A percentile compares a stretch with the other conserved stretches of the same genome.
These are phyloP conservation scores for Hemibagrus wyckioides DNA, from an alignment of 2,113 vertebrate genomes.

Conservation along the genomic window DNA sequence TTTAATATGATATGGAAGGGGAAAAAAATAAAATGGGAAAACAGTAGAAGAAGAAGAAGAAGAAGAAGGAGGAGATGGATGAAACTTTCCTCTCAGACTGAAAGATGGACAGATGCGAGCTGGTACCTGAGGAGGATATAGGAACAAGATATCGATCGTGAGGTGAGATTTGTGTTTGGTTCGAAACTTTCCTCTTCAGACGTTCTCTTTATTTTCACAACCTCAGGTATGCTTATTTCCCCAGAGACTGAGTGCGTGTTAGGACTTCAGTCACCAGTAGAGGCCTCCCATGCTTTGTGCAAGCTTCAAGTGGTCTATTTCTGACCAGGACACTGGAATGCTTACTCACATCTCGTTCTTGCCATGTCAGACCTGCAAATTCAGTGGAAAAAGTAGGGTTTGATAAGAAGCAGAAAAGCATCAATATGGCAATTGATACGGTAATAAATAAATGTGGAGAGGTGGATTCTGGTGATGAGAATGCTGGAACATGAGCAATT, in stretches of 20 bases:
- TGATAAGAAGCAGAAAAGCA: neutral
- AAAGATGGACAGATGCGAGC: conserved; percentile 56
- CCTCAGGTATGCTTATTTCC: conserved; percentile 57
- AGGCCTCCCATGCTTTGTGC: conserved; percentile 94
- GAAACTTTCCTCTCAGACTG: conserved; percentile 60
- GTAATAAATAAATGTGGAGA: neutral
- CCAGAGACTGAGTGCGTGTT: conserved; percentile 63
- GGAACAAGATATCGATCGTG: neutral
- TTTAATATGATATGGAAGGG: conserved; percentile 57
- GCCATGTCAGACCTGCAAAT: conserved; percentile 9
- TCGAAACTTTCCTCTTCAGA: neutral
- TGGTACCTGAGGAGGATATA: conserved; percentile 46
- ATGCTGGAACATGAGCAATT: neutral
- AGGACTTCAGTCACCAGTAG: conserved; percentile 81
- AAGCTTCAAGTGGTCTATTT: conserved; percentile 26
- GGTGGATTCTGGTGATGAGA: neutral
- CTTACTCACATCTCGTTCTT: conserved; percentile 8
- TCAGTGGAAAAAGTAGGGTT: neutral
- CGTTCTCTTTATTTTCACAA: neutral
- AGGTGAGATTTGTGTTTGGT: neutral
- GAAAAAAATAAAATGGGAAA: neutral
- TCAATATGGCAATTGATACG: neutral
- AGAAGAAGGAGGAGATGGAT: neutral
- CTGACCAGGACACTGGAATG: neutral
- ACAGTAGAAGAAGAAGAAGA: neutral